Evolutionary conservation across 37 sponge, comb jelly and placozoan species (phyloP).

Genomic region (Theonella swinhoei): DNA sequence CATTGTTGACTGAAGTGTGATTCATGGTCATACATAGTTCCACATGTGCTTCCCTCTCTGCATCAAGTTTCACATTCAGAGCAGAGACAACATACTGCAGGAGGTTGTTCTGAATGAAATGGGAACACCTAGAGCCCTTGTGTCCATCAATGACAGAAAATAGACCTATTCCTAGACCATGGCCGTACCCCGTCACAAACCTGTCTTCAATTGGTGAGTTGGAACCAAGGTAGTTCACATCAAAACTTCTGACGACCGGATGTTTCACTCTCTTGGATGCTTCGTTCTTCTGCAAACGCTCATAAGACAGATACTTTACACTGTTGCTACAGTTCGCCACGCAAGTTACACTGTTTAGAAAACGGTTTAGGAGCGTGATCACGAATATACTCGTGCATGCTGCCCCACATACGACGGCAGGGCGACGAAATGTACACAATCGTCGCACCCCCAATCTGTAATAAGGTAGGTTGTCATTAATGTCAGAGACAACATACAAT

Average conservation of each 20-base stretch:
- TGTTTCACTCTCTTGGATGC: conserved; percentile 20
- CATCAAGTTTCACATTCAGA: background rate
- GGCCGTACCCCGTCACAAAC: conserved; percentile 47
- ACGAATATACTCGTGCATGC: conserved; percentile 51
- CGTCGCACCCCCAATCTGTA: conserved; percentile 6
- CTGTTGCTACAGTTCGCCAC: background rate
- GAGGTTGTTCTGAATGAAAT: conserved; percentile 66
- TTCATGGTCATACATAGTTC: conserved; percentile 19
- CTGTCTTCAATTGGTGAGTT: conserved; percentile 88
- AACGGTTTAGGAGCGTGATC: background rate
- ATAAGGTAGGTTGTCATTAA: too few species aligned
- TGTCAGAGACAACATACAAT: too few species aligned
- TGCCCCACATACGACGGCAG: conserved; percentile 11
- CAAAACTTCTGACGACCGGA: conserved; percentile 35
- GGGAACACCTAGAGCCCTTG: conserved; percentile 64
- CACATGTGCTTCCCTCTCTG: background rate
- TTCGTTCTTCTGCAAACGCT: conserved; percentile 44
- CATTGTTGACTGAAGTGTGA: background rate
- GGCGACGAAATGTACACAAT: conserved; percentile 9
- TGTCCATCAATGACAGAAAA: conserved; percentile 89
- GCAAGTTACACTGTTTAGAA: conserved; percentile 4
- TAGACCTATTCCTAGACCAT: conserved; percentile 16
- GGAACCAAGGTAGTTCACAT: conserved; percentile 72
- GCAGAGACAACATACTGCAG: conserved; percentile 18
- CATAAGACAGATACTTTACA: conserved; percentile 20